A percentile compares a stretch with the other conserved stretches of the same genome.
Evolutionary conservation across 2,113 vertebrate species (phyloP).

Genomic region (Paralichthys olivaceus): DNA sequence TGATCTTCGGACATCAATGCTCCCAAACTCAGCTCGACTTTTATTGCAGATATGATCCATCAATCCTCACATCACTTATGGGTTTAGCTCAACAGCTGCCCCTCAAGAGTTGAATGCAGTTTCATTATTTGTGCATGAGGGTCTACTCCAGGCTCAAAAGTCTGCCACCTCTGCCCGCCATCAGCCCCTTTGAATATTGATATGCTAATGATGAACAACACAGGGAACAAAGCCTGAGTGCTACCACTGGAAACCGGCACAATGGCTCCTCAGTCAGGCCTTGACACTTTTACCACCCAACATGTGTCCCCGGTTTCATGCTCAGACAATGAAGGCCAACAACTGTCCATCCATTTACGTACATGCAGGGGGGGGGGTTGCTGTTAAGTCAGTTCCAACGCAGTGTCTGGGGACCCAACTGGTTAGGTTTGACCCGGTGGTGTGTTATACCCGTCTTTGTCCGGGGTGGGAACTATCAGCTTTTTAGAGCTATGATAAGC

Average conservation of each 20-base stretch:
- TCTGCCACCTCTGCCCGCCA: conserved; percentile 66
- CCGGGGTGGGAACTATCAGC: conserved; percentile 61
- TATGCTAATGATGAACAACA: conserved; percentile 86
- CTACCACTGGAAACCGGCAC: conserved; percentile 70
- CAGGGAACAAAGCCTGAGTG: conserved; percentile 76
- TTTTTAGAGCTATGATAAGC: conserved; percentile 63
- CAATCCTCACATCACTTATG: conserved; percentile 28
- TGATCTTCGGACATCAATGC: neutral
- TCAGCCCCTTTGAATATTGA: conserved; percentile 82
- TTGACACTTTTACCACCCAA: conserved; percentile 86
- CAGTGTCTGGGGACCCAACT: conserved; percentile 62
- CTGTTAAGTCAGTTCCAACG: conserved; percentile 44
- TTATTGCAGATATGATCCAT: conserved; percentile 4
- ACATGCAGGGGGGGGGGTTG: conserved; percentile 7
- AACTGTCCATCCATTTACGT: conserved; percentile 67
- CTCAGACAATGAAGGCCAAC: conserved; percentile 79
- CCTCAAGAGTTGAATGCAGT: conserved; percentile 52
- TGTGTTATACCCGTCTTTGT: conserved; percentile 63
- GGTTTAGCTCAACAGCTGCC: conserved; percentile 72
- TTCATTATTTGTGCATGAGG: conserved; percentile 55
- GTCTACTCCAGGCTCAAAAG: conserved; percentile 68
- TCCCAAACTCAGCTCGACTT: neutral
- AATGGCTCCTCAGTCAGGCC: conserved; percentile 79
- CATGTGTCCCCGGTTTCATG: conserved; percentile 82
- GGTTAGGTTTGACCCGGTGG: conserved; percentile 29